Conservation (phyloP, 2,888 invertebrate genomes). For the Andrena fulva region DNA sequence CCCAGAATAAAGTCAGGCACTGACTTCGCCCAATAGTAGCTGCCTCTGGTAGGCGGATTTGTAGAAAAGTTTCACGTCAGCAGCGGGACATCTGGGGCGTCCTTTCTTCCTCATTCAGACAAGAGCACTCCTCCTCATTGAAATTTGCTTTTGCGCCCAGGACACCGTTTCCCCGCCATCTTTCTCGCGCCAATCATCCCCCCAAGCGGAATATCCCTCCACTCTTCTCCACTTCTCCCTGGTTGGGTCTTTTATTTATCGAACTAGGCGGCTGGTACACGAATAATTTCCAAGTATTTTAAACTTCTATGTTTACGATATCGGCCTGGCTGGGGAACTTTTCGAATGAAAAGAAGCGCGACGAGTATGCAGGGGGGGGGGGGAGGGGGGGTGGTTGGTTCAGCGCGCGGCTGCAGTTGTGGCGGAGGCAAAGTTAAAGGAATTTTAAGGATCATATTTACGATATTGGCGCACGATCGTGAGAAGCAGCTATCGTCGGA, state of each 20-base stretch:
- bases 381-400: no score
- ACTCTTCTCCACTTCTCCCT: neutral
- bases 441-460: constrained; percentile 54
- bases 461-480: constrained; percentile 45
- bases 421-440: constrained; percentile 25
- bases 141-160: no score
- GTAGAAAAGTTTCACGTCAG: no score
- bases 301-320: constrained; percentile 27
- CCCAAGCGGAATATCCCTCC: neutral
- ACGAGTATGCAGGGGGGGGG: neutral
- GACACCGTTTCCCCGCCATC: neutral
- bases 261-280: neutral
- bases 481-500: constrained; percentile 43
- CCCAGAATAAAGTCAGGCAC: no score
- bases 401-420: neutral
- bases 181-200: neutral
- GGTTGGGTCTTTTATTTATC: constrained; percentile 27
- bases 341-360: constrained; percentile 29
- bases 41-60: no score
- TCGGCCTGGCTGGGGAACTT: constrained; percentile 2
- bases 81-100: no score
- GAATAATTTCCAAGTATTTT: constrained; percentile 31
- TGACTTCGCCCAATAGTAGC: no score
- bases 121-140: no score
- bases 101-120: no score